Evolutionary conservation across 1,140 invertebrate species (phyloP), one percentile per base, ranked within the genome.

Genomic region (Drosophila persimilis): DNA sequence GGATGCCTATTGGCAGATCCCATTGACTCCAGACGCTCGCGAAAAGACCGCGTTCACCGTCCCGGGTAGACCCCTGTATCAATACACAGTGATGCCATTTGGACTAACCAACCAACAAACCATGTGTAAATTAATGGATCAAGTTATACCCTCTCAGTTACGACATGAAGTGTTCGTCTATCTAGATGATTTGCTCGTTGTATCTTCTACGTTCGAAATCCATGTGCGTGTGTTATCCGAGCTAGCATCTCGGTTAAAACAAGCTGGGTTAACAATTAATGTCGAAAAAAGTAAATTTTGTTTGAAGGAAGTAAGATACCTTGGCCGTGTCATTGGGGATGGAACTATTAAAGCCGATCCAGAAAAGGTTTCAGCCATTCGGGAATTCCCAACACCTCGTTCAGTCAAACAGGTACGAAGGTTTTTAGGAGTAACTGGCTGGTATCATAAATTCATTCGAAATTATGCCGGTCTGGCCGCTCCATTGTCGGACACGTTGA

Each of bases 51-150:
- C 15, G 15, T 15, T 15, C 15, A 15, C 15, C 15, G 15, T 15
- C 15, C 15, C 15, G 15, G 15, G 15, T 0, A 15, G 15, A 15
- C 15, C 15, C 15, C 15, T 15, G 15, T 15, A 15, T 15, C 15
- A 15, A 15, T 15, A 15, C 15, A 15, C 15, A 8, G 55, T 66
- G 15, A 66, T 59, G 63, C 55, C 44, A 3, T 50, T 56, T 50
- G 61, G 52, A 2, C 17, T 65, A 9, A 44, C 35, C 3, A 65
- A 64, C 11, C 53, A 46, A 2, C 35, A 47, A 3, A 64, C 45
- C 2, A 56, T 65, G 62, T 65, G 39, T 3, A 65, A 24, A 15
- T 13, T 65, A n/a, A 58, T 58, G 62, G 62, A 65, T 15, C 20
- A 43, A 43, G 43, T 65, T 2, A 51, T 65, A 2, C 54, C 46